Evolutionary conservation across 2,113 vertebrate species (phyloP).

Genomic region (Crocuta crocuta): DNA sequence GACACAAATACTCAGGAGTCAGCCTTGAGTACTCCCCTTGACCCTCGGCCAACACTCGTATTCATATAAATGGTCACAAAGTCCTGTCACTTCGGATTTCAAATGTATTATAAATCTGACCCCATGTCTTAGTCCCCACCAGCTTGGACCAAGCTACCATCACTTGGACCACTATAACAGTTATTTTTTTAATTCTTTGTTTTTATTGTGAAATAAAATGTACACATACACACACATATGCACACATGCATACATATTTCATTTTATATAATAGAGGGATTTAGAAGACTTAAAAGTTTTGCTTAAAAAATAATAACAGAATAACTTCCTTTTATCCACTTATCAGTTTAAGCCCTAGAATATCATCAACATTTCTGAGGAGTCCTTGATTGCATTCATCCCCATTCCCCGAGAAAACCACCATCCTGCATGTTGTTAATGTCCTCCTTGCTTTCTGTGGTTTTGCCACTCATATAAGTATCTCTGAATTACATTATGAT

Average conservation of each 20-base stretch:
- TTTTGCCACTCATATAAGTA: not conserved
- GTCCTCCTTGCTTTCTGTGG: not conserved
- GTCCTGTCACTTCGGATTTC: not conserved
- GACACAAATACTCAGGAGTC: not conserved
- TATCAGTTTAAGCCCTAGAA: not conserved
- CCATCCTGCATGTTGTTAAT: not conserved
- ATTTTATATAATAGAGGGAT: not conserved
- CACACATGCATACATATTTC: not conserved
- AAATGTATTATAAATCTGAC: not conserved
- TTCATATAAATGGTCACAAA: not conserved
- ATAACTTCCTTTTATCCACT: not conserved
- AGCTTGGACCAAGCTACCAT: not conserved
- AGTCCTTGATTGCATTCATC: not conserved
- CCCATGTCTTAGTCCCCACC: not conserved
- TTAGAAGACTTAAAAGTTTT: not conserved
- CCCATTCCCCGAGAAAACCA: fast-evolving
- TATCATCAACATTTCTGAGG: not conserved
- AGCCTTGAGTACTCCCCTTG: too few species aligned
- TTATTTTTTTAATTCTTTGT: not conserved
- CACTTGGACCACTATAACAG: not conserved
- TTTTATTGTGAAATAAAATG: not conserved
- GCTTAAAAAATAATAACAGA: not conserved
- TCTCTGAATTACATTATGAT: not conserved
- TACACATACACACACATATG: not conserved
- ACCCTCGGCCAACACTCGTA: not conserved